Percentiles rank a stretch among this genome's conserved stretches.
Conservation (phyloP, 2,888 invertebrate species). For the Biston betularia region DNA sequence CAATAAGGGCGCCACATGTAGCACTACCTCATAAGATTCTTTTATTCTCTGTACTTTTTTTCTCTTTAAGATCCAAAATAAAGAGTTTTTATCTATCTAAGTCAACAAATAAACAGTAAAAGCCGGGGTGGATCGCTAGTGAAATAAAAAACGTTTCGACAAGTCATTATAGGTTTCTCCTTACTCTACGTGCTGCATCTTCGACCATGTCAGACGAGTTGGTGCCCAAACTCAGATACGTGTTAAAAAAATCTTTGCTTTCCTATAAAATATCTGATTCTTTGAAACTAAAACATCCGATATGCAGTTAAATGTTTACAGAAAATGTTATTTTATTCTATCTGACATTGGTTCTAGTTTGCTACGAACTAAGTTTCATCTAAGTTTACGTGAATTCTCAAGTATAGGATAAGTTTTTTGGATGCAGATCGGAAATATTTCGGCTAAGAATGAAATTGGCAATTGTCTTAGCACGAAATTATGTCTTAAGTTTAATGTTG, state of each 20-base stretch:
- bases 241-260: neutral
- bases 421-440: slow-evolving; percentile 29
- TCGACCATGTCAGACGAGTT: no score
- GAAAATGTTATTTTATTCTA: neutral
- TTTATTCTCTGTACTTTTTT: no score
- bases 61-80: no score
- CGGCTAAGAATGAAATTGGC: slow-evolving; percentile 23
- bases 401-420: slow-evolving; percentile 22
- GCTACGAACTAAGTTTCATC: slow-evolving; percentile 14
- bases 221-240: no score
- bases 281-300: neutral
- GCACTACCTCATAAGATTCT: no score
- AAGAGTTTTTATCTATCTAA: no score
- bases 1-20: no score
- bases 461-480: slow-evolving; percentile 18
- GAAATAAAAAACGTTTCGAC: neutral
- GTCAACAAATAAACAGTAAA: no score
- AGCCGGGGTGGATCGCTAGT: no score
- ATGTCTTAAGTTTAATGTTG: slow-evolving; percentile 1
- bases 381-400: slow-evolving; percentile 10
- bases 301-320: neutral
- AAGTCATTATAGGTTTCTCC: no score
- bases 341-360: slow-evolving; percentile 3
- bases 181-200: neutral
- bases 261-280: neutral